Evolutionary conservation across 2,888 invertebrate genomes (phyloP).

Genomic region (Brassicogethes aeneus): DNA sequence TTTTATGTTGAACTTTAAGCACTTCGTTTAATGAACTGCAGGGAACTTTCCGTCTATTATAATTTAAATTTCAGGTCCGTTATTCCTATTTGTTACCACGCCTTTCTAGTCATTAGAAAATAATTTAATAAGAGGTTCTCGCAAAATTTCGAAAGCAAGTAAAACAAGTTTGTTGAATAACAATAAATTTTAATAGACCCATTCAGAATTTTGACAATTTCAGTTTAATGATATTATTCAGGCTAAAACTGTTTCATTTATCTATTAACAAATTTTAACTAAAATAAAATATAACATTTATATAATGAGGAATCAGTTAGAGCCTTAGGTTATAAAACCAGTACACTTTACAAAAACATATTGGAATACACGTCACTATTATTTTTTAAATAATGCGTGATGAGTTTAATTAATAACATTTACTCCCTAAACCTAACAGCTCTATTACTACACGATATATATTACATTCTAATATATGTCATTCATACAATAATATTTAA

Average conservation of each 20-base stretch:
- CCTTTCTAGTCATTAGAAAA: conserved; percentile 5
- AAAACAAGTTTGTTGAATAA: conserved; percentile 19
- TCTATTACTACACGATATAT: conserved; percentile 7
- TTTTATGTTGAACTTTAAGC: conserved; percentile 3
- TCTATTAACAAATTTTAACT: conserved; percentile 4
- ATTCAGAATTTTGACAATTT: conserved; percentile 25
- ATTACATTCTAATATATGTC: conserved; percentile 8
- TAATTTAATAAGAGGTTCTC: conserved; percentile 1
- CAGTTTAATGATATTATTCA: conserved; percentile 23
- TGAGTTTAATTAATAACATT: too few relatives aligned
- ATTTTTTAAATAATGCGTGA: too few relatives aligned
- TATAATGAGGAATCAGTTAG: conserved; percentile 15
- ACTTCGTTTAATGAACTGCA: conserved; percentile 1
- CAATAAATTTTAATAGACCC: conserved; percentile 30
- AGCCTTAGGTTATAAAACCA: conserved; percentile 18
- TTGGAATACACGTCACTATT: too few relatives aligned
- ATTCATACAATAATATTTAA: conserved; percentile 15
- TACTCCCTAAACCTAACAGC: conserved; percentile 8
- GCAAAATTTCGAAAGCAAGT: neutral
- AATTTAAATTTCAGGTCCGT: neutral
- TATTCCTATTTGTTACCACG: neutral
- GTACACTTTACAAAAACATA: conserved; percentile 2
- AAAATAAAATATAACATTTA: conserved; percentile 7
- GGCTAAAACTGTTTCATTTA: conserved; percentile 14
- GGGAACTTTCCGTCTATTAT: neutral